Base-by-base conservation (phyloP, 1,140 invertebrate genomes). In the Pteromalus puparum region DNA sequence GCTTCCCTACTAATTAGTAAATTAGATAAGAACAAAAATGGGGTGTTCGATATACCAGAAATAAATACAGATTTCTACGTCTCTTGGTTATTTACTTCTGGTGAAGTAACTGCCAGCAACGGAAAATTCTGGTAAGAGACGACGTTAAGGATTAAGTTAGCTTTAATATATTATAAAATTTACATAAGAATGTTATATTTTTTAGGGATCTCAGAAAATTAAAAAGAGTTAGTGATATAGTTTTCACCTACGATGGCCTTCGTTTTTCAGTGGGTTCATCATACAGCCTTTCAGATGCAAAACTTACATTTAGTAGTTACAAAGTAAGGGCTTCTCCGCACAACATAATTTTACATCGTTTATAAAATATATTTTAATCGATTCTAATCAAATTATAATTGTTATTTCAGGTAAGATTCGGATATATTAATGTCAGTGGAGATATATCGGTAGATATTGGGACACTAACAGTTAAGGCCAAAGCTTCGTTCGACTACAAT, bases 401-500 rank as follows among this genome's bases (percentile, higher is more conserved):
- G 18, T 46, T 28, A 13, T 82, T 82, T 76, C 38, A 83, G 81
- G 38, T 83, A 42, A 83, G 21, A 70, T 77, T 46, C 30, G 61
- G 74, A 18, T 46, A 18, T 28, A 34, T 77, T 12, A 83, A 83
- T 28, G 67, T 77, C 30, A 9, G n/a, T 83, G 74, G 74, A 13
- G 0, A n/a, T 24, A 12, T 83, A 10, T 30, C 21, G 13, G 65
- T 68, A 3, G 9, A 21, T 1, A 38, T 83, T 26, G 26, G 26
- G 24, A 5, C 48, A 42, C 38, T 83, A 30, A n/a, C 30, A 21
- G 2, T 70, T 15, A 76, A 15, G 7, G 74, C 53, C 2, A 46
- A 67, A 42, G 28, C 68, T 15, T n/a, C 53, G 2, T 21, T 83
- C 7, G 81, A 83, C 34, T 83, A 42, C 21, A 83, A 83, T 53